Conservation (phyloP, 2,888 invertebrate species). For the Lasioglossum zephyrum region DNA sequence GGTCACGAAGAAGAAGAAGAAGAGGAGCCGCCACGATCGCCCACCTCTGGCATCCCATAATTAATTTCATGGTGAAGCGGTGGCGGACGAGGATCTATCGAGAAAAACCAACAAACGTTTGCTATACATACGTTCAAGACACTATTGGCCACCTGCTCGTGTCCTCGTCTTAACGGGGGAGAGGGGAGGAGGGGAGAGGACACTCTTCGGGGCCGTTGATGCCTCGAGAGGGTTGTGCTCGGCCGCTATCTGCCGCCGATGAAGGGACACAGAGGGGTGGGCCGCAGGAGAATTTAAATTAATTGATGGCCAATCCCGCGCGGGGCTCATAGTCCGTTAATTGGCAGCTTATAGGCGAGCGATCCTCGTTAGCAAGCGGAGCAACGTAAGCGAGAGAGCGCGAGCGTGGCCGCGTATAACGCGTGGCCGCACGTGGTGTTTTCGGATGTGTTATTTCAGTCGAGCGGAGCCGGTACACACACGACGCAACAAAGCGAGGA, state of each 20-base stretch:
- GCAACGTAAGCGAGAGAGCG: constrained; percentile 38
- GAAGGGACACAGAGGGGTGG: neutral
- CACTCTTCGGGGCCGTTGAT: constrained; percentile 5
- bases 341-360: constrained; percentile 82
- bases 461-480: constrained; percentile 52
- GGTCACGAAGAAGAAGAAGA: neutral
- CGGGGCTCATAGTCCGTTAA: constrained; percentile 81
- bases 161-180: constrained; percentile 17
- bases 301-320: constrained; percentile 80
- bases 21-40: neutral
- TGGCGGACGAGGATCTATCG: constrained; percentile 8
- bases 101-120: constrained; percentile 24
- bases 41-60: neutral
- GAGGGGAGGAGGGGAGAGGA: neutral
- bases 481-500: constrained; percentile 65
- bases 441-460: constrained; percentile 68
- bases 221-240: neutral
- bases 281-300: constrained; percentile 77
- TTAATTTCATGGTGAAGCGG: neutral
- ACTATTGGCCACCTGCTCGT: constrained; percentile 36
- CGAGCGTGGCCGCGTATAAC: constrained; percentile 1
- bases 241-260: neutral
- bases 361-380: constrained; percentile 79
- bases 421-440: constrained; percentile 67
- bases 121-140: constrained; percentile 9